Base-by-base conservation (phyloP, 2,113 vertebrate species). In the Petaurus breviceps region DNA sequence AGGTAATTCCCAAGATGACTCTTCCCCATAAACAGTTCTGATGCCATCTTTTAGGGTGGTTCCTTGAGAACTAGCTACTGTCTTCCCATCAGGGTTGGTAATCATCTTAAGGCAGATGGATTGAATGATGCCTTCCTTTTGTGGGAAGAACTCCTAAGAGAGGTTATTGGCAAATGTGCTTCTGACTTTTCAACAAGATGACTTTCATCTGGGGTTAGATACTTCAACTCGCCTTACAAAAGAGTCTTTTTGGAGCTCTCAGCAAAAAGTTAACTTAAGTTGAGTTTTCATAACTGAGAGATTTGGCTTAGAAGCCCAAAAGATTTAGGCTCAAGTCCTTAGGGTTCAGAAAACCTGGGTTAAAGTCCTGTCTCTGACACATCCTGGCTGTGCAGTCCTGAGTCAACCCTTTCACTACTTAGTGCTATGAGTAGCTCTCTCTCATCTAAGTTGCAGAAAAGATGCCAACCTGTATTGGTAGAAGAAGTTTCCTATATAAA, bases 1-100 rank as follows among this genome's bases (percentile, higher is more conserved):
- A 98, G 99, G 99, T 99, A 98, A 98, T 97, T 22, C 37, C 37
- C 61, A 77, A 90, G 9, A 90, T 26, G 47, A 5, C 46, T 28
- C 23, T 46, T 90, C 23, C 24, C 46, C 46, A 31, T 12, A 90
- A 31, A 47, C 24, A 31, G 47, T 31, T 90, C 49, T 90, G 90
- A 28, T 11, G 4, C 5, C 1, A 3, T 28, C 10, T 47, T 37
- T 84, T 84, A 49, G 25, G 9, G 14, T 47, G 47, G 10, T 90
- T 31, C 43, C 43, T 90, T 24, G 89, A 25, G 26, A 25, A 14
- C 1, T 3, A 90, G 24, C 89, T 11, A 11, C 43, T 47, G 24
- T 90, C 46, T 90, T 90, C 24, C 90, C 90, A 51, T 50, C n/a
- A 90, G 25, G 7, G 43, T 50, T 49, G 47, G 28, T 49, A 43